phyloP scores from a whole-genome alignment of 1,140 invertebrate genomes.

The Babylonia areolata region DNA sequence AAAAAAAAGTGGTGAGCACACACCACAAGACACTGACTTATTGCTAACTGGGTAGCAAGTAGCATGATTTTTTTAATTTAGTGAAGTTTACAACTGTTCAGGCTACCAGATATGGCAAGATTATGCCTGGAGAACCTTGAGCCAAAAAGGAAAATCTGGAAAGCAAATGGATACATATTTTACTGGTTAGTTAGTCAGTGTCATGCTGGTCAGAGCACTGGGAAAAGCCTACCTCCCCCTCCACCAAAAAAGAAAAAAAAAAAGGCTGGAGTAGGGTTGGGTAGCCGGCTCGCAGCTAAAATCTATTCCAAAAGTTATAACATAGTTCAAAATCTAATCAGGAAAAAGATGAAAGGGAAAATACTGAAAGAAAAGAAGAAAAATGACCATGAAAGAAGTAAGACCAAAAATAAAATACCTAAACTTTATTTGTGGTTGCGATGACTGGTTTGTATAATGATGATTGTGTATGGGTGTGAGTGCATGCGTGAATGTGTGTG shows the following conservation, averaged over 20 bases:
- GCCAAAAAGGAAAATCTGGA: too few species aligned
- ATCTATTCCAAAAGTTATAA: neutral
- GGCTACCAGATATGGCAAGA: too few species aligned
- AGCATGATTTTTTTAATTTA: too few species aligned
- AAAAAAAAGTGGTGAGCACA: slow-evolving; percentile 8
- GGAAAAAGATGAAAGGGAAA: neutral
- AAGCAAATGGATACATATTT: too few species aligned
- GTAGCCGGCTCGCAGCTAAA: slow-evolving; percentile 32
- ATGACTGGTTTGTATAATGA: neutral
- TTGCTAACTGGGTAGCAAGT: neutral
- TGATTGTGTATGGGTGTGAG: too few species aligned
- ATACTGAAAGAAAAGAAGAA: neutral
- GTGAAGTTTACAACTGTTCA: too few species aligned
- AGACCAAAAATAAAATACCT: neutral
- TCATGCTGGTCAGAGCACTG: slow-evolving; percentile 32
- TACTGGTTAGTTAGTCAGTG: neutral
- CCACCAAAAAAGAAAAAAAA: neutral
- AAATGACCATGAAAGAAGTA: neutral
- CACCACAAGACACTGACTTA: neutral
- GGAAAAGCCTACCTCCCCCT: slow-evolving; percentile 34
- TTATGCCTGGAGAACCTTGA: too few species aligned
- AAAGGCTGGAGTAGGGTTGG: slow-evolving; percentile 23
- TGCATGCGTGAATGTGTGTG: too few species aligned
- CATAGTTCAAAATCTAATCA: neutral
- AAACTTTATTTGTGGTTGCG: neutral